phyloP scores from a whole-genome alignment of 2,888 invertebrate species.

The Syrista parreyssii region DNA sequence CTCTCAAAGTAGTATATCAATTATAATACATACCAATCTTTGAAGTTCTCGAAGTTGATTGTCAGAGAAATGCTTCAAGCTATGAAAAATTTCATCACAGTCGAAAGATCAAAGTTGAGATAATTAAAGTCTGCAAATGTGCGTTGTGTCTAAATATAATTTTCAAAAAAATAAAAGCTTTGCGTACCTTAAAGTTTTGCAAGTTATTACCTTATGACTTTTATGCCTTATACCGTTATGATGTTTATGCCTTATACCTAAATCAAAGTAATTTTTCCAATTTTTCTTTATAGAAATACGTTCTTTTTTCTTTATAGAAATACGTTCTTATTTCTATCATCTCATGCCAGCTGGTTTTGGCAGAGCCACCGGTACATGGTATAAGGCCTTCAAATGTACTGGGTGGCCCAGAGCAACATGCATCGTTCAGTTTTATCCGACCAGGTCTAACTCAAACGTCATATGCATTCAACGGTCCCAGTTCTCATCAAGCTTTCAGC shows the following conservation, averaged over 20 bases:
- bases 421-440: slow-evolving; percentile 58
- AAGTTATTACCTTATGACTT: neutral
- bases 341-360: slow-evolving; percentile 24
- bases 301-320: slow-evolving; percentile 39
- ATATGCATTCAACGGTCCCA: slow-evolving; percentile 57
- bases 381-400: slow-evolving; percentile 52
- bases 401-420: slow-evolving; percentile 55
- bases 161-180: neutral
- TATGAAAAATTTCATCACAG: neutral
- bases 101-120: neutral
- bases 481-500: slow-evolving; percentile 58
- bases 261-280: neutral
- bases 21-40: neutral
- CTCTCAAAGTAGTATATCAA: neutral
- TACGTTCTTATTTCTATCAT: slow-evolving; percentile 25
- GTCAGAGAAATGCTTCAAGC: neutral
- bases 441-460: slow-evolving; percentile 60
- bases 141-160: neutral
- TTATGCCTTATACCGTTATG: no score
- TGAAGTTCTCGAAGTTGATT: neutral
- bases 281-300: slow-evolving; percentile 39
- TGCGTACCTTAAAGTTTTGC: neutral
- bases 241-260: no score
- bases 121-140: neutral
- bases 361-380: slow-evolving; percentile 41